Base-by-base conservation (phyloP, 2,797 vertebrate species). In the Mus minutoides region DNA sequence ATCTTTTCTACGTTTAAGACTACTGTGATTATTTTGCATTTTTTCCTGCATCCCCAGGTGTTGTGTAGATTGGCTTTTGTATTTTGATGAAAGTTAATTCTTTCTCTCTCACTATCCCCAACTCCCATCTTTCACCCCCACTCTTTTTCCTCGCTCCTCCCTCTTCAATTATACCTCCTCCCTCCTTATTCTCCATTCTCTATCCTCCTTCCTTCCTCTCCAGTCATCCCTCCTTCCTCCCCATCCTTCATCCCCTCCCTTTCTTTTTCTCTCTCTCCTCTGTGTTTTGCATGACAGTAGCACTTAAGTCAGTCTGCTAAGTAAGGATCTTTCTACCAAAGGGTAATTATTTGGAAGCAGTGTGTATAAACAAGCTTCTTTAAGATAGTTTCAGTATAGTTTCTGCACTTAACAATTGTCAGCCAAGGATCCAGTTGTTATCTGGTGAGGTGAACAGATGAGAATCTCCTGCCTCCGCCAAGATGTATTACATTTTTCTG, bases 371-470 rank as follows among this genome's bases (percentile, higher is more conserved):
- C 60, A 95, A 78, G 31, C 91, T 90, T 62, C 8, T 86, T 92
- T 80, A 88, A 96, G 95, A 92, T 79, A 90, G 92, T 83, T 96
- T 75, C 80, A 91, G 43, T 93, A 84, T n/a, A 77, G 0, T 90
- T 94, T 96, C 69, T 90, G 62, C 40, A 82, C 29, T 54, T 24
- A 19, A 19, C 62, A 89, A 49, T 84, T 79, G 69, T 64, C 80
- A 95, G 86, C 43, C 69, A 56, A 96, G 11, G 37, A 88, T 90
- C 21, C 19, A 85, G n/a, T 94, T 96, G 93, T 86, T 78, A 40
- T 97, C 97, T 87, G 86, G 4, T 56, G 52, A 96, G 77, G 49
- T 77, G 92, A 96, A 94, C 58, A 79, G 88, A 96, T 64, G n/a
- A 46, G 43, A 58, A 60, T 78, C n/a, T 0, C 2, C 86, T 64